Conservation (phyloP, 2,797 vertebrate species). For the Cuniculus paca region DNA sequence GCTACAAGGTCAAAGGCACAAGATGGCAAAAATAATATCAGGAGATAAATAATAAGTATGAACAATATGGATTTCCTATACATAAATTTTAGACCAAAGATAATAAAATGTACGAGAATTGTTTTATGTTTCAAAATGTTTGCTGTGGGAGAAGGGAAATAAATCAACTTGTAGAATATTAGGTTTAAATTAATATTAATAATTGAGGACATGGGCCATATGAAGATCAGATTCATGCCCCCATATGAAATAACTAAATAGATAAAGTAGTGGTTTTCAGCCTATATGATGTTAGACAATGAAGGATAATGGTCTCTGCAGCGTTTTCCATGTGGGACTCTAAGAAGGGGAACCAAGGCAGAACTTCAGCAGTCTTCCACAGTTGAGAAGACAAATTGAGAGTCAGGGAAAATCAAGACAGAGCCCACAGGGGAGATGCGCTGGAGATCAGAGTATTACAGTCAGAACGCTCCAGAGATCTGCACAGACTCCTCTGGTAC, state of each 20-base stretch:
- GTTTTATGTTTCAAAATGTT: slow-evolving; percentile 5
- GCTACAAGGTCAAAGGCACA: background rate
- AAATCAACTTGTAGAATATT: background rate
- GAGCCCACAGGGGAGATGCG: background rate
- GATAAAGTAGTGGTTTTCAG: background rate
- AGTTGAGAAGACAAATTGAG: background rate
- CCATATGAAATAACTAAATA: background rate
- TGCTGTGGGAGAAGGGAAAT: background rate
- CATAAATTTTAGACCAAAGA: background rate
- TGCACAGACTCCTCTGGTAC: background rate
- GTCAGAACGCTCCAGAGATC: background rate
- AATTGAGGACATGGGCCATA: background rate
- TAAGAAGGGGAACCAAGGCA: background rate
- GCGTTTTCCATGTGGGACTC: background rate
- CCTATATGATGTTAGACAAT: background rate
- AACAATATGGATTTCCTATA: background rate
- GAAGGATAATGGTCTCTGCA: background rate
- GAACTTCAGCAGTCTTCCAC: background rate
- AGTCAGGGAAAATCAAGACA: background rate
- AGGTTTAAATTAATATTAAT: background rate
- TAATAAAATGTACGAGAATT: background rate
- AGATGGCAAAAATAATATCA: background rate
- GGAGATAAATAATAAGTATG: background rate
- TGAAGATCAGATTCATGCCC: background rate
- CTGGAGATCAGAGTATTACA: background rate